phyloP scores from a whole-genome alignment of 1,140 invertebrate genomes.

The Tigriopus japonicus region DNA sequence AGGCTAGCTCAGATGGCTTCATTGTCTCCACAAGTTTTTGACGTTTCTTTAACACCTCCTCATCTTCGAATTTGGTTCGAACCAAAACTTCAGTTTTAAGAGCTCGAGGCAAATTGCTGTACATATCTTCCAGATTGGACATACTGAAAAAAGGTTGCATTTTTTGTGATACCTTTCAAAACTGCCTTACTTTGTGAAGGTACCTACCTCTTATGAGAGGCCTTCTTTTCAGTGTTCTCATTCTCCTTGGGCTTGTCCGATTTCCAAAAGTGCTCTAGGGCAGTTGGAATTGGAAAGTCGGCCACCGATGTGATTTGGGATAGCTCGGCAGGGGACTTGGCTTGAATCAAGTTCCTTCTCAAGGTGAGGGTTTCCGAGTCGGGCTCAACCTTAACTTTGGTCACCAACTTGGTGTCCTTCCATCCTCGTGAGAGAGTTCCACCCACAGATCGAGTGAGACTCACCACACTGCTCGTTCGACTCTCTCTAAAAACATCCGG shows the following conservation, averaged over 20 bases:
- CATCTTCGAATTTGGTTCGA: background rate
- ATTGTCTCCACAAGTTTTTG: constrained; percentile 6
- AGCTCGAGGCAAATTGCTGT: background rate
- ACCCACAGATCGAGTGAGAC: too few species aligned
- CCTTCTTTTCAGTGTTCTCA: too few species aligned
- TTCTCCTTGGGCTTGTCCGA: background rate
- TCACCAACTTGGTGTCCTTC: constrained; percentile 2
- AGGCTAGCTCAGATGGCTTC: constrained; percentile 3
- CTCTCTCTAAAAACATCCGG: too few species aligned
- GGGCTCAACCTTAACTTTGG: constrained; percentile 1
- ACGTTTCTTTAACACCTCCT: background rate
- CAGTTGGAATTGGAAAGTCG: constrained; percentile 8
- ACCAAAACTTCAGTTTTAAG: background rate
- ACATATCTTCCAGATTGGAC: constrained; percentile 6
- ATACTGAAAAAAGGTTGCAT: background rate
- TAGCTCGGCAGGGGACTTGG: constrained; percentile 10
- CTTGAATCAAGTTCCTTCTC: background rate
- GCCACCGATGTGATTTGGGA: constrained; percentile 7
- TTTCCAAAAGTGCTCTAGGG: constrained; percentile 5
- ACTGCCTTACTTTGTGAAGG: too few species aligned
- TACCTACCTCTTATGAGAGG: too few species aligned
- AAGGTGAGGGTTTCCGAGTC: background rate
- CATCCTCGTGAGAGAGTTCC: background rate
- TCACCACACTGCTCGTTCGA: too few species aligned
- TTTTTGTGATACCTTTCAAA: too few species aligned